phyloP scores from a whole-genome alignment of 1,140 invertebrate genomes.

The Cydia splendana region DNA sequence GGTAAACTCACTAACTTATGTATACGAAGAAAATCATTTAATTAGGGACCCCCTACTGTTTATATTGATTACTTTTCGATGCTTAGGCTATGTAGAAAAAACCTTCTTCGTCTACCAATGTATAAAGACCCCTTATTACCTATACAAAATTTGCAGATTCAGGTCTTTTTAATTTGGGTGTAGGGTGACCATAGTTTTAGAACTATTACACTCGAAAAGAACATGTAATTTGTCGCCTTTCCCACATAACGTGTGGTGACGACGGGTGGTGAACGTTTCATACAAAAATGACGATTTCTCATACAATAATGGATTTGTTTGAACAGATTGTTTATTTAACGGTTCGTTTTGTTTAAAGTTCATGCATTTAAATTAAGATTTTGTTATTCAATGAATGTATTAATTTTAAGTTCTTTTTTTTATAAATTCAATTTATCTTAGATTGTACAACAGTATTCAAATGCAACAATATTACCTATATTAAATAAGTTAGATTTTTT shows the following conservation, averaged over 20 bases:
- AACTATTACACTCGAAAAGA: conserved; percentile 37
- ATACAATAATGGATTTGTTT: conserved; percentile 20
- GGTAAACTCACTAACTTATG: conserved; percentile 46
- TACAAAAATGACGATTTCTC: conserved; percentile 31
- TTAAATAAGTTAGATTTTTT: too few relatives aligned
- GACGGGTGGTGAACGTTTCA: conserved; percentile 44
- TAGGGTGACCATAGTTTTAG: conserved; percentile 37
- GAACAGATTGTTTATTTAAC: conserved; percentile 26
- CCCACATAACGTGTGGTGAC: conserved; percentile 44
- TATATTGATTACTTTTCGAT: conserved; percentile 48
- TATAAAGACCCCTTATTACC: neutral
- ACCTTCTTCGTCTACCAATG: conserved; percentile 15
- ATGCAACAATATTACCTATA: too few relatives aligned
- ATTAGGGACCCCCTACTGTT: conserved; percentile 54
- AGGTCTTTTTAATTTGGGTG: conserved; percentile 35
- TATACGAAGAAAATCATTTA: conserved; percentile 56
- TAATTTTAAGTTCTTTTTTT: neutral
- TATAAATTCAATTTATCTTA: neutral
- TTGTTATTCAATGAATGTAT: conserved; percentile 23
- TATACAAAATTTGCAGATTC: neutral
- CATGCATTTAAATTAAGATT: conserved; percentile 28
- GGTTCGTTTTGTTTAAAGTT: conserved; percentile 21
- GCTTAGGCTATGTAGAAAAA: conserved; percentile 20
- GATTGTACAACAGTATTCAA: neutral
- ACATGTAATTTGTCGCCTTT: conserved; percentile 51